A percentile compares a stretch with the other conserved stretches of the same genome.
These are phyloP conservation scores for Acrocyrtus sp. DNA, from an alignment of 2,888 invertebrate genomes.

Conservation along the genomic window DNA sequence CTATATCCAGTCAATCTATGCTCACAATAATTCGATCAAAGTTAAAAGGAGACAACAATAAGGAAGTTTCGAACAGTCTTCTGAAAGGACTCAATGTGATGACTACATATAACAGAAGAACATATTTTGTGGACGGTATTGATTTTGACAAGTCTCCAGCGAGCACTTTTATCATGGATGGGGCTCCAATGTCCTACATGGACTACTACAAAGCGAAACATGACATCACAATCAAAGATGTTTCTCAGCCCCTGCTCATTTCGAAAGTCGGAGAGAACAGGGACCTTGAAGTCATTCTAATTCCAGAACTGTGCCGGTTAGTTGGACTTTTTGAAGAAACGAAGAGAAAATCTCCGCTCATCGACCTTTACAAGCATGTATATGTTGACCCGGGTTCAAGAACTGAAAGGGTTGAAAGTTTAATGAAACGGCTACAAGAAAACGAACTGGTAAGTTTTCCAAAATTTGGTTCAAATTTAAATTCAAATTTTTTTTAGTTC, in stretches of 20 bases:
- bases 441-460: slow-evolving; percentile 37
- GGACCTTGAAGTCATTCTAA: slow-evolving; percentile 69
- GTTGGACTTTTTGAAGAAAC: slow-evolving; percentile 90
- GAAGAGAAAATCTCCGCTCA: slow-evolving; percentile 81
- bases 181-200: slow-evolving; percentile 63
- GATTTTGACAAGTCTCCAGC: slow-evolving; percentile 67
- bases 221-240: slow-evolving; percentile 15
- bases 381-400: slow-evolving; percentile 83
- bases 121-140: slow-evolving; percentile 69
- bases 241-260: slow-evolving; percentile 54
- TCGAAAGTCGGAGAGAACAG: slow-evolving; percentile 45
- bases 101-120: slow-evolving; percentile 67
- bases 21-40: no score
- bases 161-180: slow-evolving; percentile 65
- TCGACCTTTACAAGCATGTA: slow-evolving; percentile 81
- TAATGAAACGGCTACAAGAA: slow-evolving; percentile 65
- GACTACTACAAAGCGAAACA: slow-evolving; percentile 67
- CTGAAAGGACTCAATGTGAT: slow-evolving; percentile 62
- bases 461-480: not conserved
- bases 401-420: slow-evolving; percentile 74
- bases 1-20: no score
- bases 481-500: not conserved
- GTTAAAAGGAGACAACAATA: no score
- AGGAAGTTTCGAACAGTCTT: no score
- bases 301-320: slow-evolving; percentile 90